Conservation (phyloP, 1,140 invertebrate species). For the Chelonus insularis region DNA sequence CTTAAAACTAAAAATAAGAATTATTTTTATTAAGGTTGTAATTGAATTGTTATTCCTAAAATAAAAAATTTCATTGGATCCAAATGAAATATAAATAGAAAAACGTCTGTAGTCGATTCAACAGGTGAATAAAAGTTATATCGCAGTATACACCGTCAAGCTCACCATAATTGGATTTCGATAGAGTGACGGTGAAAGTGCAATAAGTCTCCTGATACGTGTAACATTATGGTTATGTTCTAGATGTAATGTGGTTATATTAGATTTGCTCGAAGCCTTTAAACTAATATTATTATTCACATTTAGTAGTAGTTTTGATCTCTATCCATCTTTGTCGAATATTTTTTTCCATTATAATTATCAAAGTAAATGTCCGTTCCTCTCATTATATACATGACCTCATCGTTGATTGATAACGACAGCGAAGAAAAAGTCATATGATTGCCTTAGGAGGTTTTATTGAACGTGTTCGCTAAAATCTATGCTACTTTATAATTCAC, state of each 20-base stretch:
- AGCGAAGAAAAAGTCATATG: neutral
- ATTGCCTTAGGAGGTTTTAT: neutral
- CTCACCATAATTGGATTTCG: constrained; percentile 27
- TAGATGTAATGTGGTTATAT: neutral
- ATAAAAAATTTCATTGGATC: no score
- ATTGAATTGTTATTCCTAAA: no score
- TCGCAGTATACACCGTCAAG: constrained; percentile 1
- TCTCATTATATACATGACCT: neutral
- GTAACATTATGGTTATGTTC: neutral
- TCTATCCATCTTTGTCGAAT: neutral
- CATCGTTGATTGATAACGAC: neutral
- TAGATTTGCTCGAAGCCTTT: neutral
- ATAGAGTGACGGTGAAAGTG: constrained; percentile 26
- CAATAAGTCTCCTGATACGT: constrained; percentile 21
- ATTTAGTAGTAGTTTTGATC: no score
- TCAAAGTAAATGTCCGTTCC: neutral
- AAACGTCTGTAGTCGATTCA: no score
- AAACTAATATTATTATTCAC: no score
- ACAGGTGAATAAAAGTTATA: neutral
- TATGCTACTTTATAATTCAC: no score
- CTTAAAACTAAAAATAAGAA: no score
- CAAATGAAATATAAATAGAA: no score
- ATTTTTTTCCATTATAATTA: neutral
- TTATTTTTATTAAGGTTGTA: no score
- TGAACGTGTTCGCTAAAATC: neutral